Evolutionary conservation across 2,888 invertebrate genomes (phyloP), one percentile per base, ranked within the genome.

Genomic region (Mylabris sibirica): DNA sequence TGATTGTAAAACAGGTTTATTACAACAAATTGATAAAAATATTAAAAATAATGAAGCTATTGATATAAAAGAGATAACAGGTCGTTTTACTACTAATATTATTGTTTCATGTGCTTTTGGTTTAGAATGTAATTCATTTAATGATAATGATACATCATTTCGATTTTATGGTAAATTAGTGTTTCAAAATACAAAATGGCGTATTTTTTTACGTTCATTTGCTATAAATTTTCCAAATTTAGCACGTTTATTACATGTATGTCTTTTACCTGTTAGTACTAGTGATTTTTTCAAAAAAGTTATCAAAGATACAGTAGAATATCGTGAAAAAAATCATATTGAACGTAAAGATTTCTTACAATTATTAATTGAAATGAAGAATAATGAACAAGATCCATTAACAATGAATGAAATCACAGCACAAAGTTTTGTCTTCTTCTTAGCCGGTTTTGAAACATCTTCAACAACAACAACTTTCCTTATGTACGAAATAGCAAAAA

Each of bases 261-360:
- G 41, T 2, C 12, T n/a, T 11, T n/a, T 41, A 2, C 3, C 12
- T 3, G 12, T 12, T 6, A 77, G 76, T 5, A 64, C 82, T 0
- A 75, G 70, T 0, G 72, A 85, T 1, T 89, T 88, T 72, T 88
- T 88, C 60, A 78, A 83, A 61, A 78, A 80, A 0, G 77, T 85
- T 0, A 85, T 87, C 0, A 82, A 79, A 1, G 81, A 85, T 0
- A 86, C 86, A 0, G 81, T 88, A 0, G 80, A 85, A 0, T 83
- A 85, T 65, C 80, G 88, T 9, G 84, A 85, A 69, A 80, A 82
- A 38, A 84, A 86, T 69, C 82, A 86, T 0, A 73, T 88, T 0
- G 77, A 76, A 0, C 80, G 87, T 3, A 87, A 87, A 65, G 89
- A 88, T 79, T 89, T 89, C 70, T 77, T 90, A 66, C 87, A 89